Evolutionary conservation across 2,113 vertebrate species (phyloP).

Genomic region (Heloderma charlesbogerti): DNA sequence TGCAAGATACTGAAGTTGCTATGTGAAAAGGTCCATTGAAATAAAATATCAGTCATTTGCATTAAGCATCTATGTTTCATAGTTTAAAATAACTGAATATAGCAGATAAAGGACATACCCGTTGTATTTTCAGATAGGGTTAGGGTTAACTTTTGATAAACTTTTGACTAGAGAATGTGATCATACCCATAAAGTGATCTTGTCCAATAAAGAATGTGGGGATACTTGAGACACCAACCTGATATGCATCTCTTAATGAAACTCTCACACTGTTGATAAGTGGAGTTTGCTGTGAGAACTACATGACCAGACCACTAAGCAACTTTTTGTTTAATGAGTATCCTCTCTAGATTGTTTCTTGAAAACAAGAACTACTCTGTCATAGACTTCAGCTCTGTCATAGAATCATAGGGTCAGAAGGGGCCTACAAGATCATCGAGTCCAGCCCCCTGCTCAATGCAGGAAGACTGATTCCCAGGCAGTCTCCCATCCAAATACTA

Average conservation of each 20-base stretch:
- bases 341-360: neutral
- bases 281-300: neutral
- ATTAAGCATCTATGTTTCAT: neutral
- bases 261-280: neutral
- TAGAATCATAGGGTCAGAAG: too few species aligned
- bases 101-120: neutral
- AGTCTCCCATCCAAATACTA: too few species aligned
- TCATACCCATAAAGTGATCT: neutral
- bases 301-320: neutral
- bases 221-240: neutral
- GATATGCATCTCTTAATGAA: neutral
- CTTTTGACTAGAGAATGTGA: neutral
- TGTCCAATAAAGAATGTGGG: neutral
- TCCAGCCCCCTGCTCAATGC: too few species aligned
- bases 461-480: too few species aligned
- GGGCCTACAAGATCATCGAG: too few species aligned
- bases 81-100: neutral
- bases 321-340: neutral
- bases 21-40: neutral
- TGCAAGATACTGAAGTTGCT: neutral
- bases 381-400: too few species aligned
- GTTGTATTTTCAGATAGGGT: neutral
- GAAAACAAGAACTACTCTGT: neutral
- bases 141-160: neutral
- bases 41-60: neutral